Percentiles rank a stretch among this genome's conserved stretches.
Evolutionary conservation across 1,140 invertebrate species (phyloP).

Genomic region (Ericerus pela): DNA sequence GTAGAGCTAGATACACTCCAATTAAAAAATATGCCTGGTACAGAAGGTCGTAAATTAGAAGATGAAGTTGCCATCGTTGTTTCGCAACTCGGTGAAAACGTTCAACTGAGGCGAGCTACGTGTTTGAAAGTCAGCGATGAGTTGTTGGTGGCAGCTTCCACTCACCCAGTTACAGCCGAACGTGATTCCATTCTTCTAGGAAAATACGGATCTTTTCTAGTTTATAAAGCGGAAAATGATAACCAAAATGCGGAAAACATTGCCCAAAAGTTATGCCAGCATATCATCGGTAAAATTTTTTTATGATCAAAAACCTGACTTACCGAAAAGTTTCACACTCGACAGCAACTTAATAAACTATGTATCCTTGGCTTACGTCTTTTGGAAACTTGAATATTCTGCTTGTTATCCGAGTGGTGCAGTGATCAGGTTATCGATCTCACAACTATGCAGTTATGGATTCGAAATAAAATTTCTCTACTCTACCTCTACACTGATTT

Average conservation of each 20-base stretch:
- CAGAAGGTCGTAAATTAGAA: constrained; percentile 51
- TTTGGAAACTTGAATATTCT: too few species aligned
- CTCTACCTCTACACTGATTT: too few species aligned
- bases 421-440: too few species aligned
- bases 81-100: constrained; percentile 78
- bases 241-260: background rate
- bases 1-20: constrained; percentile 46
- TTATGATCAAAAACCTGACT: too few species aligned
- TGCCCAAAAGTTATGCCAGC: constrained; percentile 57
- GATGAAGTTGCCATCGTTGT: constrained; percentile 71
- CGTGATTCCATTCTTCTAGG: constrained; percentile 43
- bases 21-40: constrained; percentile 41
- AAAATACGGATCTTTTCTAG: constrained; percentile 67
- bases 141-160: constrained; percentile 44
- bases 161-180: constrained; percentile 47
- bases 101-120: constrained; percentile 56
- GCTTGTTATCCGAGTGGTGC: too few species aligned
- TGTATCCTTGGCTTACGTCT: too few species aligned
- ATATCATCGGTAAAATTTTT: constrained; percentile 78
- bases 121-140: constrained; percentile 46
- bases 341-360: too few species aligned
- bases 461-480: too few species aligned
- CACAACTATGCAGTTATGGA: too few species aligned
- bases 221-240: constrained; percentile 35
- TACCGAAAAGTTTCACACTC: too few species aligned